Evolutionary conservation across 2,113 vertebrate genomes (phyloP), one percentile per base, ranked within the genome.

Genomic region (Apistogramma diplotaenia): DNA sequence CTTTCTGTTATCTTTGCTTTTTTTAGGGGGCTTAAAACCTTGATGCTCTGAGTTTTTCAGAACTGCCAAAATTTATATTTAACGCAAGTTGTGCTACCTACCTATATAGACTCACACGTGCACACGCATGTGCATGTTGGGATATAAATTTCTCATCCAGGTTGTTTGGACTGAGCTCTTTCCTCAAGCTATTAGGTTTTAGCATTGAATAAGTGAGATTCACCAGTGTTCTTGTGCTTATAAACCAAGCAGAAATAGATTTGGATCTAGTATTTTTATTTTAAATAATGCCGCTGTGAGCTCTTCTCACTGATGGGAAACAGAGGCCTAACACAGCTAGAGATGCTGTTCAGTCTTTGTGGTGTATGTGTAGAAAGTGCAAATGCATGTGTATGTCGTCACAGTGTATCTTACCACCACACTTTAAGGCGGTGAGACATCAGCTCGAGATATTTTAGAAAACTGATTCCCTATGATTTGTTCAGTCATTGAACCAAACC

Each of bases 41-140:
- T 74, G 61, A 71, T 83, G 33, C 75, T 76, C 76, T 74, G 23
- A 82, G 61, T 8, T 79, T 51, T 29, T 78, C 15, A 31, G 70
- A 74, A 43, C 33, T 23, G 31, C 7, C n/a, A n/a, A 7, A 18
- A 49, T 70, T 49, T 70, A 70, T 70, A 49, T 49, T 49, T 70
- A 49, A 70, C 43, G n/a, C 62, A 29, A 29, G 40, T 9, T 70
- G 1, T 19, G 43, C 21, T 12, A 0, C 60, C 4, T 12, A 0
- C 58, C 3, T 4, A 6, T 4, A 46, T 18, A 2, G 8, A 0
- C 29, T 0, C 27, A 12, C 21, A 8, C 10, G 0, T 12, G 8
- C 23, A 1, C 5, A 2, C 21, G 3, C 9, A 2, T 23, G 2
- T 11, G 7, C 21, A 3, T 9, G 1, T 13, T 1, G 15, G 21